A percentile compares a stretch with the other conserved stretches of the same genome.
These are phyloP conservation scores for Eurytemora carolleeae DNA, from an alignment of 1,140 invertebrate genomes.

Conservation along the genomic window DNA sequence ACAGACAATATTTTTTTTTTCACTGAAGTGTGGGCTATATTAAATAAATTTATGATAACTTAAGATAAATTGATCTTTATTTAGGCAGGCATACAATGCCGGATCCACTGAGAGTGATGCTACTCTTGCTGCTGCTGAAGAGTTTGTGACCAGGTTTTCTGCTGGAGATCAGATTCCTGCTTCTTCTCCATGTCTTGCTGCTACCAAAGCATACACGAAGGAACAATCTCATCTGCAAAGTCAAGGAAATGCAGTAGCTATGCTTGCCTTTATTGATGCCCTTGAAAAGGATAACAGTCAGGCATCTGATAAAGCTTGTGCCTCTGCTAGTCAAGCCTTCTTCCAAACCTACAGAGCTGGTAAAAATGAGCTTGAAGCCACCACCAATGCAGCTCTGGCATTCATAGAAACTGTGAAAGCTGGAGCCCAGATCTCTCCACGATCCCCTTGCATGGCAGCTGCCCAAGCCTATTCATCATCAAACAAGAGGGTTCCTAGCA, in stretches of 20 bases:
- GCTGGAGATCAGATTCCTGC: not conserved
- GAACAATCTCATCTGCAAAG: not conserved
- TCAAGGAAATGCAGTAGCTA: not conserved
- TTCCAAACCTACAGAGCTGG: not conserved
- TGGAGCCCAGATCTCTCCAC: not conserved
- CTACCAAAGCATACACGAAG: not conserved
- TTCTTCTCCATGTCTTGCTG: not conserved
- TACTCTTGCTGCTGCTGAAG: not conserved
- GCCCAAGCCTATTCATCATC: not conserved
- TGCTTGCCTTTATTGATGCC: not conserved
- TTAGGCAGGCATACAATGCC: not conserved
- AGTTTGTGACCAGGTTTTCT: not conserved
- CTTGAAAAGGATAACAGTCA: not conserved
- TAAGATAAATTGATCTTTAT: not conserved
- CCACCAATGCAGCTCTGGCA: not conserved
- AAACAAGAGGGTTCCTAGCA: not conserved
- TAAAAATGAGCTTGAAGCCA: not conserved
- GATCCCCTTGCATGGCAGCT: not conserved
- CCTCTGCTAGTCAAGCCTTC: not conserved
- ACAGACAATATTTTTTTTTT: no score
- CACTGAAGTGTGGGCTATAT: not conserved
- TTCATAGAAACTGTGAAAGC: not conserved
- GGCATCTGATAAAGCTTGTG: not conserved
- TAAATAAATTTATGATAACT: not conserved
- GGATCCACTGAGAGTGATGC: not conserved